Evolutionary conservation across 2,888 invertebrate species (phyloP).

Genomic region (Pediacus dermestoides): DNA sequence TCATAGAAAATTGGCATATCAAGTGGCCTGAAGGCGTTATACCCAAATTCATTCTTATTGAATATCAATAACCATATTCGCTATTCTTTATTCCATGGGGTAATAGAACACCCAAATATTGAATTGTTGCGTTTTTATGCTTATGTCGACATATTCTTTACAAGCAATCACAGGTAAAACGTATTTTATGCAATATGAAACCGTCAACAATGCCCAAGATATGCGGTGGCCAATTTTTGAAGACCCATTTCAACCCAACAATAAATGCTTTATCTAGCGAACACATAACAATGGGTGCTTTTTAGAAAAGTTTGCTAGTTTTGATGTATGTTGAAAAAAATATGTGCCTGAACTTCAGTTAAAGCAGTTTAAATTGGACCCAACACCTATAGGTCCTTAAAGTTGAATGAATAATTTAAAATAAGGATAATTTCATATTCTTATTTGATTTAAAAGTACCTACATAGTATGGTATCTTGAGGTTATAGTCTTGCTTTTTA

Average conservation of each 20-base stretch:
- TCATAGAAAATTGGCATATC: constrained; percentile 10
- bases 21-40: constrained; percentile 25
- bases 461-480: constrained; percentile 1
- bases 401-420: no score
- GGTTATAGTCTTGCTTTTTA: no score
- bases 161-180: constrained; percentile 12
- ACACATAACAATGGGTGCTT: constrained; percentile 10
- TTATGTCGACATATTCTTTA: no score
- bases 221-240: constrained; percentile 17
- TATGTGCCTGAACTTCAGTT: no score
- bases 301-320: no score
- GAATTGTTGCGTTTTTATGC: neutral
- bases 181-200: constrained; percentile 10
- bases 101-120: constrained; percentile 2
- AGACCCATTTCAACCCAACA: constrained; percentile 15
- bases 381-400: no score
- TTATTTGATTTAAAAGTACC: constrained; percentile 1
- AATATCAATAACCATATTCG: constrained; percentile 30
- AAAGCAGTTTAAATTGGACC: no score
- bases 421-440: no score
- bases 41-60: constrained; percentile 25
- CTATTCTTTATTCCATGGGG: constrained; percentile 17
- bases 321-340: no score
- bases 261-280: constrained; percentile 14
- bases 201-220: constrained; percentile 8